Conservation (phyloP, 2,888 invertebrate genomes). For the Chaitophorus viminalis region DNA sequence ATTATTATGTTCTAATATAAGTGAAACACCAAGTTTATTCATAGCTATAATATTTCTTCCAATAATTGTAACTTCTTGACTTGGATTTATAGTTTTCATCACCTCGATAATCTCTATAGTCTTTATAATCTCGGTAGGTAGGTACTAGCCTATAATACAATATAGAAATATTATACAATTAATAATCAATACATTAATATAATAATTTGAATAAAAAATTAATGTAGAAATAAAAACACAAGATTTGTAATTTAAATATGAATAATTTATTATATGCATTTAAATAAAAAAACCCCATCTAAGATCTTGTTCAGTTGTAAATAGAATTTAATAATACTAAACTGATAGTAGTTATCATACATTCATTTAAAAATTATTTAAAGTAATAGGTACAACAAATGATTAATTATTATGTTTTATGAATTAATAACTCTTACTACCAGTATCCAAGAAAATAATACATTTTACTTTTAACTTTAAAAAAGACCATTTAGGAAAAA, state of each 20-base stretch:
- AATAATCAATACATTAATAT: too few species aligned
- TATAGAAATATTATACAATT: too few species aligned
- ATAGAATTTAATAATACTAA: too few species aligned
- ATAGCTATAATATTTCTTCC: slow-evolving; percentile 63
- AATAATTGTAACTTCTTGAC: slow-evolving; percentile 62
- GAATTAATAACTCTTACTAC: too few species aligned
- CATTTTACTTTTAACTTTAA: too few species aligned
- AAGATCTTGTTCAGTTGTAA: too few species aligned
- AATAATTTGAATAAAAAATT: neutral
- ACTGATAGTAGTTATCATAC: too few species aligned
- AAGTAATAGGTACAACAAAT: too few species aligned
- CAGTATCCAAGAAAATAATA: too few species aligned
- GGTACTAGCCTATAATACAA: slow-evolving; percentile 43
- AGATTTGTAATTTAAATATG: neutral
- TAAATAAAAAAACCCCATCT: neutral
- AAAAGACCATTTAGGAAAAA: too few species aligned
- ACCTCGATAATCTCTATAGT: slow-evolving; percentile 55
- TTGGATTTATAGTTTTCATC: slow-evolving; percentile 59
- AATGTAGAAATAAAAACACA: neutral
- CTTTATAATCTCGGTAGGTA: slow-evolving; percentile 46
- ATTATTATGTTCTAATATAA: slow-evolving; percentile 5
- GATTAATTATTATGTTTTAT: too few species aligned
- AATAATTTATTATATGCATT: neutral
- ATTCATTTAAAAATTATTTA: too few species aligned
- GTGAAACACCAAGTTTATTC: slow-evolving; percentile 27